These are phyloP conservation scores for Antennarius striatus DNA, from an alignment of 2,113 vertebrate species.

Conservation along the genomic window DNA sequence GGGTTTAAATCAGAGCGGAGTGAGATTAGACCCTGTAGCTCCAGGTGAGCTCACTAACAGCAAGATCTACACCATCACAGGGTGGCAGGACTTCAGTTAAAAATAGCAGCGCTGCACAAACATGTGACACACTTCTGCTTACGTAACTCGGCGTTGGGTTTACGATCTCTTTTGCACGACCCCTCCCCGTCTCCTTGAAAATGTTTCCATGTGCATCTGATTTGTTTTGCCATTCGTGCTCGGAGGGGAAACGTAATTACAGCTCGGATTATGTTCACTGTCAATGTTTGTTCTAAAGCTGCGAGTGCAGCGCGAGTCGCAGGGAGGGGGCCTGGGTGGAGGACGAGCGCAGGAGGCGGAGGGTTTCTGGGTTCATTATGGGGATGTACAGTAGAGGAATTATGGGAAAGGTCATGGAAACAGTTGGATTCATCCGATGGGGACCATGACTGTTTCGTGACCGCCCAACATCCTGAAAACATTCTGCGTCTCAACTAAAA, in stretches of 20 bases:
- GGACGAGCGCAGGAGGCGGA: background rate
- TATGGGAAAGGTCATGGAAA: no score
- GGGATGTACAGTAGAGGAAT: no score
- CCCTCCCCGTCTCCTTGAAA: background rate
- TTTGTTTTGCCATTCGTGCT: constrained; percentile 5
- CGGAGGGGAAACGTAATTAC: constrained; percentile 2
- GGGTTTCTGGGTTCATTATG: no score
- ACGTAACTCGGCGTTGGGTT: background rate
- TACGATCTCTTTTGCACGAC: background rate
- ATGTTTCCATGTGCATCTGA: background rate
- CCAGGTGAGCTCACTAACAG: constrained; percentile 64
- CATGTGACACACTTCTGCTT: constrained; percentile 26
- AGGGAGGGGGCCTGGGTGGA: background rate
- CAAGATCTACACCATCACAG: constrained; percentile 61
- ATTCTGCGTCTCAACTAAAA: no score
- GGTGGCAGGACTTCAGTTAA: constrained; percentile 36
- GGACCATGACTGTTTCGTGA: no score
- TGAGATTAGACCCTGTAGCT: constrained; percentile 56
- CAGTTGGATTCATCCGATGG: no score
- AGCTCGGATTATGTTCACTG: constrained; percentile 2
- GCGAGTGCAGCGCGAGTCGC: no score
- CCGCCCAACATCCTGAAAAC: no score
- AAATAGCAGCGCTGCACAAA: constrained; percentile 46
- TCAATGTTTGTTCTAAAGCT: background rate
- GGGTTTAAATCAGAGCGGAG: constrained; percentile 61